phyloP scores from a whole-genome alignment of 2,797 vertebrate genomes.

The Urophycis tenuis region DNA sequence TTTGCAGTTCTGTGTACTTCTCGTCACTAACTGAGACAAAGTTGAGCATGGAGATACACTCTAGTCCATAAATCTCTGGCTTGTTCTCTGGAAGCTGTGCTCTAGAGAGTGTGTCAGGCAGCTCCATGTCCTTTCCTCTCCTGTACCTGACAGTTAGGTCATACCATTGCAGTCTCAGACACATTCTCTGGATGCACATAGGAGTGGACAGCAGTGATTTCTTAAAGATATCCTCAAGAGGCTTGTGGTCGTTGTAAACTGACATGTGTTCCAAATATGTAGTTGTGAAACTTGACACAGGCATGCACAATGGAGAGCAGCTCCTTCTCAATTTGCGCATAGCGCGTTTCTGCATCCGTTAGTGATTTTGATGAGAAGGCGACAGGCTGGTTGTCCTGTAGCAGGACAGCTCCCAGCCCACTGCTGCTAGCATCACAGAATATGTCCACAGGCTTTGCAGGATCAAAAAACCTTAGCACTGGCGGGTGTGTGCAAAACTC shows the following conservation, averaged over 20 bases:
- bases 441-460: conserved; percentile 24
- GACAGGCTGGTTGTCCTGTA: too few relatives aligned
- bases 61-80: not conserved
- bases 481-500: conserved; percentile 8
- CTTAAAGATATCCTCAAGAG: conserved; percentile 23
- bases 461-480: conserved; percentile 8
- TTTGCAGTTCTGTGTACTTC: conserved; percentile 12
- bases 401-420: too few relatives aligned
- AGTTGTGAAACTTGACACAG: conserved; percentile 23
- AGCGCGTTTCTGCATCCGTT: too few relatives aligned
- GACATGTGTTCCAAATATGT: conserved; percentile 24
- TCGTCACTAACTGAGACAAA: conserved; percentile 14
- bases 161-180: conserved; percentile 26
- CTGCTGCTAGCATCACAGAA: not conserved
- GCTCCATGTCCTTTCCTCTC: conserved; percentile 28
- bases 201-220: conserved; percentile 23
- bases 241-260: conserved; percentile 33
- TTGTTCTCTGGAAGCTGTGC: not conserved
- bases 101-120: conserved; percentile 27
- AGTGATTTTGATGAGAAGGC: too few relatives aligned
- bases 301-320: too few relatives aligned
- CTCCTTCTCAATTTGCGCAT: too few relatives aligned
- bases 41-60: not conserved
- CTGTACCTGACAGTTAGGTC: conserved; percentile 19
- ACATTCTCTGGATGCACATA: conserved; percentile 29